Evolutionary conservation across 2,797 vertebrate species (phyloP).

Genomic region (Galago senegalensis): DNA sequence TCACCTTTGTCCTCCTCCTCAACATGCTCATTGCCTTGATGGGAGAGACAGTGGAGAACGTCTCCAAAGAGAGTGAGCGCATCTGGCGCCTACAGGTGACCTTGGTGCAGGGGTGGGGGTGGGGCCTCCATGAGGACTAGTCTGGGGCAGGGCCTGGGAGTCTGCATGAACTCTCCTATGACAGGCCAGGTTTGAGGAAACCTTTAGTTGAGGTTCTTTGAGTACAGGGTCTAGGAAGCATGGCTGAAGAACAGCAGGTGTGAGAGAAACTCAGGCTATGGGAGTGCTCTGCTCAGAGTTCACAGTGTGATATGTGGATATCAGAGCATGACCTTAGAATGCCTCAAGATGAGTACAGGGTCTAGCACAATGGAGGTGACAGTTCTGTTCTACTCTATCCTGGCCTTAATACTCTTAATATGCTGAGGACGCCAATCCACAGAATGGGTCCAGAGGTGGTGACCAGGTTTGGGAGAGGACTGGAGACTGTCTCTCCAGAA

Average conservation of each 20-base stretch:
- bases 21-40: constrained; percentile 92
- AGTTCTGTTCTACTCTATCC: background rate
- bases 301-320: background rate
- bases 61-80: constrained; percentile 92
- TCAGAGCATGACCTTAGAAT: background rate
- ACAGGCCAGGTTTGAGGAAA: background rate
- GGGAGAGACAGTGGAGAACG: constrained; percentile 92
- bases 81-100: constrained; percentile 92
- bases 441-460: background rate
- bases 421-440: background rate
- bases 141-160: background rate
- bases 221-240: background rate
- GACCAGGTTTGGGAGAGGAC: background rate
- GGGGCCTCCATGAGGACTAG: rapidly evolving
- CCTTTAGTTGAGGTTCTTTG: background rate
- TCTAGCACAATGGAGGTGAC: background rate
- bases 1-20: constrained; percentile 92
- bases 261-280: background rate
- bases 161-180: background rate
- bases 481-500: background rate
- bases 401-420: background rate
- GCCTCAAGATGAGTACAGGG: background rate
- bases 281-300: background rate
- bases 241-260: background rate
- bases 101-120: background rate